Evolutionary conservation across 2,888 invertebrate species (phyloP), one percentile per base, ranked within the genome.

Genomic region (Nephrotoma appendiculata): DNA sequence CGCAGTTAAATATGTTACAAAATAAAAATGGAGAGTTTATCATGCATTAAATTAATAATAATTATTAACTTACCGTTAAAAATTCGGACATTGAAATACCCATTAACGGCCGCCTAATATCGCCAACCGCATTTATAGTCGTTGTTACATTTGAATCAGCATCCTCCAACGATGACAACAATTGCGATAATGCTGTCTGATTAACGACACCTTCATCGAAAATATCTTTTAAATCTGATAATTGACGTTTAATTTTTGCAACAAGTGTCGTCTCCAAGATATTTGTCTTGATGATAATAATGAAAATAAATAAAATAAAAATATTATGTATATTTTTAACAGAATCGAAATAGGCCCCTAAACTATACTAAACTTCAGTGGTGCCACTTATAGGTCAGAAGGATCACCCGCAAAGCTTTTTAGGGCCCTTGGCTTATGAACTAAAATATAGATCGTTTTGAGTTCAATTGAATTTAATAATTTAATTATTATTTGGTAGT

Each of bases 181-280:
- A 92, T 89, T 94, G 93, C 45, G 94, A 95, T 83, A 96, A 92
- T 83, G 96, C 95, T 0, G 96, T 96, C 90, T 95, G 95, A 91
- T 97, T 96, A 88, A 94, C 93, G 9, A 95, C 95, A 2, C 96
- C 95, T 87, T 94, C 94, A 91, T 96, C 96, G 89, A 96, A 94
- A 41, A 95, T 95, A 90, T 96, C 96, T 48, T 95, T 94, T 88
- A 97, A 92, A 41, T 95, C 94, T 0, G 94, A 94, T 87, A 97
- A 91, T 86, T 96, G 95, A 0, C 94, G 93, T 88, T 96, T 93
- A 12, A 96, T 94, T 83, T 95, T 94, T 86, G 94, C 93, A 86
- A 94, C 94, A 90, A 97, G 93, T 86, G 96, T 96, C 87, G 94
- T 93, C 89, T 96, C 96, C 88, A 97, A 93, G 88, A 95, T 95